These are phyloP conservation scores for Acleris cristana DNA, from an alignment of 2,888 invertebrate species.

Conservation along the genomic window DNA sequence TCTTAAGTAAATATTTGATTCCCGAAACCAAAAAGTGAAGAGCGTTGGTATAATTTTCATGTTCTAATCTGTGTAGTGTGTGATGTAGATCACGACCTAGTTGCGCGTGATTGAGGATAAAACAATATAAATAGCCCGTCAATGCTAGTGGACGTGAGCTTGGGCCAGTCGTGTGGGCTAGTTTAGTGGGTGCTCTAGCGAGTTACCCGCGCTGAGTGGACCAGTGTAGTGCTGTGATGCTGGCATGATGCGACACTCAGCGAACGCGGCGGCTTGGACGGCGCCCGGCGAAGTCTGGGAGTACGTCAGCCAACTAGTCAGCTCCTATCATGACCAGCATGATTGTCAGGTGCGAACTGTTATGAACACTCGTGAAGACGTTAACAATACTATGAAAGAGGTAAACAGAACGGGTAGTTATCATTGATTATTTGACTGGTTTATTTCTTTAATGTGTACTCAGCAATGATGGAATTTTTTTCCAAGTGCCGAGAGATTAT, in stretches of 20 bases:
- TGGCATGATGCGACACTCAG: constrained; percentile 81
- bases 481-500: no score
- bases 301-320: constrained; percentile 86
- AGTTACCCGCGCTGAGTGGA: constrained; percentile 38
- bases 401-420: no score
- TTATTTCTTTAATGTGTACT: no score
- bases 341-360: constrained; percentile 69
- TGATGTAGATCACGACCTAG: constrained; percentile 80
- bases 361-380: not conserved
- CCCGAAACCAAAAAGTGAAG: constrained; percentile 7
- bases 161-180: constrained; percentile 51
- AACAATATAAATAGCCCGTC: constrained; percentile 83
- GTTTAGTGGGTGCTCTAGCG: constrained; percentile 45
- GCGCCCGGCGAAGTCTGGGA: constrained; percentile 87
- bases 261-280: constrained; percentile 74
- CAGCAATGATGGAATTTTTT: no score
- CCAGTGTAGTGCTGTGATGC: constrained; percentile 54
- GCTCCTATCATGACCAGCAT: constrained; percentile 84
- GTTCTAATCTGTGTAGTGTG: constrained; percentile 66
- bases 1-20: constrained; percentile 4
- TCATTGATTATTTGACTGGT: no score
- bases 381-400: not conserved
- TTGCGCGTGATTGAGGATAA: constrained; percentile 82
- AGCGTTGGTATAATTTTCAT: constrained; percentile 48
- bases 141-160: constrained; percentile 67